Percentiles rank a stretch among this genome's conserved stretches.
These are phyloP conservation scores for Characodon lateralis DNA, from an alignment of 2,797 vertebrate species.

Conservation along the genomic window DNA sequence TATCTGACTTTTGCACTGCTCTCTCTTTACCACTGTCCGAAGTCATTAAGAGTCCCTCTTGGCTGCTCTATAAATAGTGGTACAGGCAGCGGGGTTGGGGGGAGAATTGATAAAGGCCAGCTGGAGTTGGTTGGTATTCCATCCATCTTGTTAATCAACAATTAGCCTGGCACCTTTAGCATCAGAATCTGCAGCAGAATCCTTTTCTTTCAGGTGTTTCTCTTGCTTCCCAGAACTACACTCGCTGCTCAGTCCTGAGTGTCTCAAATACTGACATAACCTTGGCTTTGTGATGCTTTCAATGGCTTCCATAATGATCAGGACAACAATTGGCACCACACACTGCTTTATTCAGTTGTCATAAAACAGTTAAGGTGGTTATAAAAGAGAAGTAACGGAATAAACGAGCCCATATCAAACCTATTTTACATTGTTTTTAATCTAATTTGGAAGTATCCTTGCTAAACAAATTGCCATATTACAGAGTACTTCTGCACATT, in stretches of 20 bases:
- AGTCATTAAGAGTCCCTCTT: slow-evolving; percentile 77
- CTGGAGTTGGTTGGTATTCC: slow-evolving; percentile 75
- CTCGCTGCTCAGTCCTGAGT: slow-evolving; percentile 32
- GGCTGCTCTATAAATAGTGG: slow-evolving; percentile 81
- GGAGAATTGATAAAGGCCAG: slow-evolving; percentile 70
- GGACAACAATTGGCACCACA: slow-evolving; percentile 9
- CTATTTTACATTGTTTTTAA: neutral
- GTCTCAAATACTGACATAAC: slow-evolving; percentile 35
- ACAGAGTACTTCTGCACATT: neutral
- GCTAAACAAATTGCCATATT: neutral
- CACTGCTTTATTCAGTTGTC: slow-evolving; percentile 5
- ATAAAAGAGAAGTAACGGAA: neutral
- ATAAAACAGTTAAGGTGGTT: neutral
- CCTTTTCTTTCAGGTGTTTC: slow-evolving; percentile 59
- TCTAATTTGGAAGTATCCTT: neutral
- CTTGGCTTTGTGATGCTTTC: slow-evolving; percentile 19
- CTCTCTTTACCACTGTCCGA: slow-evolving; percentile 52
- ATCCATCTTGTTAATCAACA: slow-evolving; percentile 77
- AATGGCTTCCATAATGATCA: slow-evolving; percentile 24
- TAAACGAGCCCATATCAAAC: neutral
- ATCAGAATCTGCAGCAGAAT: slow-evolving; percentile 56
- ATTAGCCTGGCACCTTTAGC: slow-evolving; percentile 74
- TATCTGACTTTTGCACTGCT: slow-evolving; percentile 63
- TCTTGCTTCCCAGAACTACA: slow-evolving; percentile 48
- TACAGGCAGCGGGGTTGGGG: slow-evolving; percentile 9